phyloP scores from a whole-genome alignment of 2,888 invertebrate genomes.

The Mystacides longicornis region DNA sequence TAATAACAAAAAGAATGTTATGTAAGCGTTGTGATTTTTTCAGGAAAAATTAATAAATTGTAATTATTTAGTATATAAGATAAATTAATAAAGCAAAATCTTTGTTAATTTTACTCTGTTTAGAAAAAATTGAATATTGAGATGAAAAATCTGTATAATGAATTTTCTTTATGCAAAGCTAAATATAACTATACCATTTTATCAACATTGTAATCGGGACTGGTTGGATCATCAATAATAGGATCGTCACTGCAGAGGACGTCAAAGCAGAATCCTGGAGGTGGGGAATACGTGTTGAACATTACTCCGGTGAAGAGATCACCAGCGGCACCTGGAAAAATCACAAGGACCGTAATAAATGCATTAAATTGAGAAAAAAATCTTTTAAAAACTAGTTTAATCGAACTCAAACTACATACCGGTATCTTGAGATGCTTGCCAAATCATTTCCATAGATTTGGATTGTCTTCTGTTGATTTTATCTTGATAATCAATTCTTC shows the following conservation, averaged over 20 bases:
- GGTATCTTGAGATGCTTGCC: slow-evolving; percentile 66
- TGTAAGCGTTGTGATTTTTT: no score
- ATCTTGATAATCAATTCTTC: slow-evolving; percentile 82
- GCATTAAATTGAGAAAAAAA: no score
- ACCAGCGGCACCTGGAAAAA: slow-evolving; percentile 47
- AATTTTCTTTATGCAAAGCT: no score
- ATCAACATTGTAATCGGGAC: slow-evolving; percentile 79
- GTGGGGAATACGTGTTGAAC: slow-evolving; percentile 76
- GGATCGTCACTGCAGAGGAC: slow-evolving; percentile 76
- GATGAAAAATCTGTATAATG: no score
- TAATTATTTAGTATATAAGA: no score
- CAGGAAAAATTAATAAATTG: no score
- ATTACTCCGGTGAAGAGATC: slow-evolving; percentile 79
- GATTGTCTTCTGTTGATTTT: slow-evolving; percentile 52
- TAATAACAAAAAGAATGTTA: no score
- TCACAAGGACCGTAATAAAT: no score
- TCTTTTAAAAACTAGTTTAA: no score
- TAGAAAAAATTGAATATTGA: no score
- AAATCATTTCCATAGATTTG: slow-evolving; percentile 73
- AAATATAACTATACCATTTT: slow-evolving; percentile 54
- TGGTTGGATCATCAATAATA: slow-evolving; percentile 72
- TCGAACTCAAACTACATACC: slow-evolving; percentile 41
- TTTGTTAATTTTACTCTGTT: no score
- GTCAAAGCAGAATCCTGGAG: slow-evolving; percentile 91
- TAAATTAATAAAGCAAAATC: no score